Conservation (phyloP, 2,888 invertebrate genomes). For the Macrosiphum euphorbiae region DNA sequence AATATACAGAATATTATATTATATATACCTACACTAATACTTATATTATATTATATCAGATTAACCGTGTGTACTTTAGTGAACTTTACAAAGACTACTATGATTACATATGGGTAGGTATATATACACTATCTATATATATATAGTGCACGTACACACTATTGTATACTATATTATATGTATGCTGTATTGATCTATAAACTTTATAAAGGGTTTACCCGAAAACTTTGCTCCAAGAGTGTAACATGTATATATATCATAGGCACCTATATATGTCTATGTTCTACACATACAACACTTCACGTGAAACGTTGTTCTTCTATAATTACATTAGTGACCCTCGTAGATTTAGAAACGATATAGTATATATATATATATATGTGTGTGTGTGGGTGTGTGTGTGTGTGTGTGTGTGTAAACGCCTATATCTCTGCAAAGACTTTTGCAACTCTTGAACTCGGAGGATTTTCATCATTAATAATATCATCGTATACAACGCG, state of each 20-base stretch:
- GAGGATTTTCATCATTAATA: neutral
- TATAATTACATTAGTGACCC: neutral
- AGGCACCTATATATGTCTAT: neutral
- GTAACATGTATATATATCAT: neutral
- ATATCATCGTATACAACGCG: too few relatives aligned
- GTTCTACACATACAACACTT: neutral
- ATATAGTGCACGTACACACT: neutral
- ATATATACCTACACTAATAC: neutral
- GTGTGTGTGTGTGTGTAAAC: neutral
- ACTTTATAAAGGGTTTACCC: slow-evolving; percentile 42
- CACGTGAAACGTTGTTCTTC: neutral
- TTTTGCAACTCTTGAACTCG: neutral
- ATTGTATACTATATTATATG: neutral
- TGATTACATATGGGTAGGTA: neutral
- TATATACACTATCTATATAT: too few relatives aligned
- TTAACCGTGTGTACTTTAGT: slow-evolving; percentile 31
- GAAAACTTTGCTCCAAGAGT: slow-evolving; percentile 11
- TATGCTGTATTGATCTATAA: slow-evolving; percentile 7
- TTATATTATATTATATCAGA: neutral
- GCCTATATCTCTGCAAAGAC: neutral
- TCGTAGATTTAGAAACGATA: neutral
- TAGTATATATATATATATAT: neutral
- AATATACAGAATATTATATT: neutral
- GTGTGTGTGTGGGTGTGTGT: neutral
- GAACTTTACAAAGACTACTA: slow-evolving; percentile 42